These are phyloP conservation scores for Holocentrus rufus DNA, from an alignment of 2,797 vertebrate species.

Conservation along the genomic window DNA sequence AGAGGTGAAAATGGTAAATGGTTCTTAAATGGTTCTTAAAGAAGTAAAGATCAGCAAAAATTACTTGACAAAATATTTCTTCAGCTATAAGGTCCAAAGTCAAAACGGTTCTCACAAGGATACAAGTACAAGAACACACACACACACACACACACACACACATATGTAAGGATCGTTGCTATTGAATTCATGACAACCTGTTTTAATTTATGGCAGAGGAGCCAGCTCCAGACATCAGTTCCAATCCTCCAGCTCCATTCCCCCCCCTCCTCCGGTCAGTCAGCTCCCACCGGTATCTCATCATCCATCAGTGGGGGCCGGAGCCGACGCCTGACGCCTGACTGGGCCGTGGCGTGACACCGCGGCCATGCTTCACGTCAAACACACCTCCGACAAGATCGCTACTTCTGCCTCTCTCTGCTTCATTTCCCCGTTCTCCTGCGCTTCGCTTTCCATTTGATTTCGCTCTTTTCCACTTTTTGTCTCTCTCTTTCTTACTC, in stretches of 20 bases:
- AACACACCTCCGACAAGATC: conserved; percentile 69
- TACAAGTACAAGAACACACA: conserved; percentile 16
- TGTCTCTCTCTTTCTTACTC: not conserved
- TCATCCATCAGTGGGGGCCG: conserved; percentile 79
- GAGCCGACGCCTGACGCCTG: conserved; percentile 68
- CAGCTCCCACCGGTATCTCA: conserved; percentile 71
- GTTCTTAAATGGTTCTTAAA: no score
- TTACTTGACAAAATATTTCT: conserved; percentile 40
- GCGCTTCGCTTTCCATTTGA: conserved; percentile 23
- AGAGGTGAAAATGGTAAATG: no score
- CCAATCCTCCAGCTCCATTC: conserved; percentile 75
- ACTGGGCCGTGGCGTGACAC: conserved; percentile 74
- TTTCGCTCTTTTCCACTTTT: conserved; percentile 9
- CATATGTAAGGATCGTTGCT: conserved; percentile 50
- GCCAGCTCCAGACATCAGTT: conserved; percentile 66
- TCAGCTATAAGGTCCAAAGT: conserved; percentile 14
- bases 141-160: conserved; percentile 7
- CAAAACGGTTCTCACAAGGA: conserved; percentile 47
- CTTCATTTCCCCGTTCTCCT: conserved; percentile 20
- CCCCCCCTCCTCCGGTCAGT: conserved; percentile 44
- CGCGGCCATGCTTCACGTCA: conserved; percentile 77
- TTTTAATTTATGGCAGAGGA: conserved; percentile 80
- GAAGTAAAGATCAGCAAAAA: not conserved
- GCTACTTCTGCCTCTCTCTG: conserved; percentile 44
- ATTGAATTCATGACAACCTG: conserved; percentile 72